Base-by-base conservation (phyloP, 2,888 invertebrate genomes). In the Cinara cedri region DNA sequence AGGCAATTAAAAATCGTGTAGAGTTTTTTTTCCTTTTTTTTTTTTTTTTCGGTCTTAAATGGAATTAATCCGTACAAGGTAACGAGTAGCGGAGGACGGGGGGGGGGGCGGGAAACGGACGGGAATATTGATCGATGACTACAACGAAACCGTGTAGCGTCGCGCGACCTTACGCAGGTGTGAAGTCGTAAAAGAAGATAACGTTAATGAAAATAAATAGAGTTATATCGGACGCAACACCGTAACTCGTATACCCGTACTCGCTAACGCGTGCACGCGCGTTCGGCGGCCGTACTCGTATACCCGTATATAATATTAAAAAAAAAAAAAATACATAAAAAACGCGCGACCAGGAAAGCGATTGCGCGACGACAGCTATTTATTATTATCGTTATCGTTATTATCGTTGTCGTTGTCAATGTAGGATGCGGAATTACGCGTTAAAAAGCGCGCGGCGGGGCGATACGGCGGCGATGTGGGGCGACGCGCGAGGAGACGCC, bases 141-240 rank as follows among this genome's bases (percentile, higher is more conserved):
- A 14, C 6, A 34, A 19, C 51, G 51, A n/a, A n/a, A n/a, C n/a
- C 34, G 34, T 34, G 6, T 6, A 6, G 34, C 34, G 34, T 6
- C 3, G 3, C 34, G 34, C 62, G 51, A 63, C 63, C 51, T 74
- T 62, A 62, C 19, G 11, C 74, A 74, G 74, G 74, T 74, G 74
- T 74, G 62, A 74, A 74, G 74, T 74, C n/a, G 74, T 74, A 63
- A 74, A 74, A 63, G 49, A 63, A 34, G 51, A 54, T 74, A 74
- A 63, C 74, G 51, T 54, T 74, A 74, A 74, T 74, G 63, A 74
- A 74, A 74, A 74, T 63, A 63, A 74, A 74, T 74, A 74, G 62
- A 74, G 63, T 63, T 74, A 74, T 34, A 34, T 63, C 63, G 60
- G 62, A 62, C 60, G 26, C 34, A n/a, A 72, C 46, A 26, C 3